These are phyloP conservation scores for Volucella inflata DNA, from an alignment of 2,888 invertebrate genomes.

Conservation along the genomic window DNA sequence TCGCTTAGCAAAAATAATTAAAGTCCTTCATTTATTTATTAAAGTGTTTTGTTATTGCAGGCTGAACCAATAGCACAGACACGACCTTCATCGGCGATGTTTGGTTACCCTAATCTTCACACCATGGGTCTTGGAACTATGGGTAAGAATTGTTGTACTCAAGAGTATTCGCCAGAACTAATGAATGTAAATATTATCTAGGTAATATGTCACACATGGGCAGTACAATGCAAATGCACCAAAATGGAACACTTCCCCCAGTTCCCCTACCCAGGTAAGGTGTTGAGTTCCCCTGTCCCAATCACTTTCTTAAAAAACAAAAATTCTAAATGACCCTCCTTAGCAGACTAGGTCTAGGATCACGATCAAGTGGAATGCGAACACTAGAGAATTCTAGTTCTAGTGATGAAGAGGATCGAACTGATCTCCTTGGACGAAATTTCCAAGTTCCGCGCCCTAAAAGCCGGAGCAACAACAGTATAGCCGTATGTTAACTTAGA, in stretches of 20 bases:
- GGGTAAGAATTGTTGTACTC: slow-evolving; percentile 76
- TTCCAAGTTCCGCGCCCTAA: slow-evolving; percentile 93
- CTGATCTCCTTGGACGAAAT: slow-evolving; percentile 89
- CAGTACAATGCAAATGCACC: slow-evolving; percentile 83
- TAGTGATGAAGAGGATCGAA: slow-evolving; percentile 89
- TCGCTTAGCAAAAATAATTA: slow-evolving; percentile 80
- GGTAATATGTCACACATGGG: slow-evolving; percentile 84
- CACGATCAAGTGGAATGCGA: slow-evolving; percentile 84
- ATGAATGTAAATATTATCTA: slow-evolving; percentile 45
- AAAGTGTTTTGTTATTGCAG: slow-evolving; percentile 81
- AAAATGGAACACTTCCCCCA: slow-evolving; percentile 86
- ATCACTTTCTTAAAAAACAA: slow-evolving; percentile 1
- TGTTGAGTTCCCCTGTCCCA: slow-evolving; percentile 25
- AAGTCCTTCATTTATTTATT: neutral
- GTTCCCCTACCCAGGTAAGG: slow-evolving; percentile 89
- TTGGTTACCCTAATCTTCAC: slow-evolving; percentile 89
- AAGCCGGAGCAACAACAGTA: slow-evolving; percentile 89
- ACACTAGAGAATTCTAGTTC: slow-evolving; percentile 86
- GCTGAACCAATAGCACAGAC: slow-evolving; percentile 90
- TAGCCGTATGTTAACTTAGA: slow-evolving; percentile 79
- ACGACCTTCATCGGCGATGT: slow-evolving; percentile 92
- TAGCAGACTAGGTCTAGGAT: slow-evolving; percentile 81
- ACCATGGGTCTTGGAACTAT: slow-evolving; percentile 81
- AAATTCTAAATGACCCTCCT: slow-evolving; percentile 45
- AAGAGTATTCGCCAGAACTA: neutral